Percentiles rank a stretch among this genome's conserved stretches.
phyloP scores from a whole-genome alignment of 2,113 vertebrate genomes.

The Dinomys branickii region DNA sequence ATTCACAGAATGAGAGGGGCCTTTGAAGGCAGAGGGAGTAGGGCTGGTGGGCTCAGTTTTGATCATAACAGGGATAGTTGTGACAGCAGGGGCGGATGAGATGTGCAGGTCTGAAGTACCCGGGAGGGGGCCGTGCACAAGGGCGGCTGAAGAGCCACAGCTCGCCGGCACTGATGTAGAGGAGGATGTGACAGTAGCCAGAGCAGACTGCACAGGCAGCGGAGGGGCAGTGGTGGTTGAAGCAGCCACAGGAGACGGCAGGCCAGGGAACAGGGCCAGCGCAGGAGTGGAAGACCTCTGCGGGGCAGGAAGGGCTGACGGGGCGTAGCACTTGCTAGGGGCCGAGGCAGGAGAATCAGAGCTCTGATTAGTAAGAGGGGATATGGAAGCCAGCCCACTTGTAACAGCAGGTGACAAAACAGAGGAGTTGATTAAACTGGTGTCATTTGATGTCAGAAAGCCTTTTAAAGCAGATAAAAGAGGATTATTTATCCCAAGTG shows the following conservation, averaged over 20 bases:
- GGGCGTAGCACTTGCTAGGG: conserved; percentile 91
- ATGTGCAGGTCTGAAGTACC: conserved; percentile 85
- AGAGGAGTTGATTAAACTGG: conserved; percentile 83
- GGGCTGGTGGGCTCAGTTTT: conserved; percentile 91
- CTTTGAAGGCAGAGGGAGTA: conserved; percentile 94
- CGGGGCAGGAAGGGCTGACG: conserved; percentile 86
- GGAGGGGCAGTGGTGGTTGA: conserved; percentile 77
- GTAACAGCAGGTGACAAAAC: conserved; percentile 84
- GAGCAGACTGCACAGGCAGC: conserved; percentile 81
- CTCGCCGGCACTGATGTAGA: conserved; percentile 71
- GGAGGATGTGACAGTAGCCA: conserved; percentile 80
- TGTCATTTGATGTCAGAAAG: conserved; percentile 89
- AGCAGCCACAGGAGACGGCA: conserved; percentile 82
- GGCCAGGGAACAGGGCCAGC: conserved; percentile 86
- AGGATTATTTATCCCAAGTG: conserved; percentile 87
- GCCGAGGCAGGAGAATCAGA: conserved; percentile 84
- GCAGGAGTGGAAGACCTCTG: conserved; percentile 88
- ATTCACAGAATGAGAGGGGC: conserved; percentile 89
- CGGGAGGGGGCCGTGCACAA: conserved; percentile 84
- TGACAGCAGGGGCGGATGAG: conserved; percentile 82
- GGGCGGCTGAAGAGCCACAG: conserved; percentile 82
- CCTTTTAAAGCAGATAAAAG: conserved; percentile 90
- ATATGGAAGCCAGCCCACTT: conserved; percentile 87
- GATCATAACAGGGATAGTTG: conserved; percentile 81
- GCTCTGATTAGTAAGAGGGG: conserved; percentile 86